Evolutionary conservation across 2,797 vertebrate genomes (phyloP), one percentile per base, ranked within the genome.

Genomic region (Helostoma temminkii): DNA sequence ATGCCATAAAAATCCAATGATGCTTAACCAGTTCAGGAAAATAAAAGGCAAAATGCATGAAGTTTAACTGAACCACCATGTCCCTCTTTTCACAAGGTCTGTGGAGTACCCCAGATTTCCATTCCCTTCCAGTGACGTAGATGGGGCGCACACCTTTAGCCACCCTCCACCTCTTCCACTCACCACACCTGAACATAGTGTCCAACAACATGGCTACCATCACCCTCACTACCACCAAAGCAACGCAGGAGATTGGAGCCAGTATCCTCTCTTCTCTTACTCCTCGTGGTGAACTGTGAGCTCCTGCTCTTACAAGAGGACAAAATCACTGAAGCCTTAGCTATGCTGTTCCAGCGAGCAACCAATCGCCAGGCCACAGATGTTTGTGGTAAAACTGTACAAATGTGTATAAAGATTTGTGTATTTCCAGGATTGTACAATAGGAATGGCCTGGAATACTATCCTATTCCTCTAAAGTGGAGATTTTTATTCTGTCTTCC

Each of bases 261-360:
- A 95, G 74, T 94, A 93, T 72, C 92, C 95, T 0, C 90, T 96
- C 25, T 95, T 94, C 75, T 91, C 95, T 0, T 96, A 95, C 8
- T 92, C 94, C 52, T 92, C 91, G 63, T 96, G 94, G 95, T 95
- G 88, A 94, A 60, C 63, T 60, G 25, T 45, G 36, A 66, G 4
- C 47, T 5, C 11, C 6, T n/a, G n/a, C 46, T 4, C 11, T 9
- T 54, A 37, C 24, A 25, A 18, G 24, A 45, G 19, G 26, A 24
- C 36, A 19, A 50, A 21, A 9, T 19, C 43, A 14, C 9, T 2
- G 30, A 42, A 66, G 37, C 21, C 32, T 42, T 42, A n/a, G 18
- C 6, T n/a, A 1, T 42, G 18, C 1, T n/a, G 15, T 41, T 41
- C 18, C 19, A n/a, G 0, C 9, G 14, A 39, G 37, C 37, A 37